These are phyloP conservation scores for Plecturocebus donacophilus DNA, from an alignment of 2,113 vertebrate genomes.

Conservation along the genomic window DNA sequence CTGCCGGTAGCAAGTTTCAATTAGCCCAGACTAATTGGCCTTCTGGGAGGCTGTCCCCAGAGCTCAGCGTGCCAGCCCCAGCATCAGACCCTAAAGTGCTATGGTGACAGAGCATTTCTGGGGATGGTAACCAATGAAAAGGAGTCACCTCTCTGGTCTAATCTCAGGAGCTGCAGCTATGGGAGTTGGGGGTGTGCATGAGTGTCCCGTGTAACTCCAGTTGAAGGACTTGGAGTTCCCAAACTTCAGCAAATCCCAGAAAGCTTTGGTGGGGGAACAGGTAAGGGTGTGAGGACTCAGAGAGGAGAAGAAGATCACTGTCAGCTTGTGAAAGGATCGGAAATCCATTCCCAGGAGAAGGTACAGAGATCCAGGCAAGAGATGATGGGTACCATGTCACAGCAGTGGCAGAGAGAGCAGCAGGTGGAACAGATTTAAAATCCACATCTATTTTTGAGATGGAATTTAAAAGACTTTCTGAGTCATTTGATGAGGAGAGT, in stretches of 20 bases:
- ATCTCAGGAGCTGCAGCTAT: neutral
- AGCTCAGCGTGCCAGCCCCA: neutral
- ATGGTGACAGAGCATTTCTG: neutral
- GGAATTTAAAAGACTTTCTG: neutral
- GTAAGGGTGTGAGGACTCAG: neutral
- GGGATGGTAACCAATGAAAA: neutral
- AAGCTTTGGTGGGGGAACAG: neutral
- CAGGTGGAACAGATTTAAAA: neutral
- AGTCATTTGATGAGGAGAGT: neutral
- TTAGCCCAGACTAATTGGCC: conserved; percentile 28
- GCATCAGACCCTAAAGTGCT: neutral
- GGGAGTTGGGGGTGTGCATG: neutral
- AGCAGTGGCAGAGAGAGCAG: neutral
- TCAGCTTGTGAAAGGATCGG: neutral
- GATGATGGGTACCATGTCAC: neutral
- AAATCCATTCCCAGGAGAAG: neutral
- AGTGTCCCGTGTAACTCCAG: neutral
- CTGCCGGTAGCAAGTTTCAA: conserved; percentile 6
- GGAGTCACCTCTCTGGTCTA: neutral
- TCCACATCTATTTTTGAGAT: neutral
- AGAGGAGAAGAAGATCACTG: neutral
- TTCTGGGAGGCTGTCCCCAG: neutral
- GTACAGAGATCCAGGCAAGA: neutral
- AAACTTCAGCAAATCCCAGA: neutral
- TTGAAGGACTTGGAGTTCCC: neutral